Percentiles rank a stretch among this genome's conserved stretches.
Evolutionary conservation across 1,140 invertebrate genomes (phyloP).

Genomic region (Harpegnathos saltator): DNA sequence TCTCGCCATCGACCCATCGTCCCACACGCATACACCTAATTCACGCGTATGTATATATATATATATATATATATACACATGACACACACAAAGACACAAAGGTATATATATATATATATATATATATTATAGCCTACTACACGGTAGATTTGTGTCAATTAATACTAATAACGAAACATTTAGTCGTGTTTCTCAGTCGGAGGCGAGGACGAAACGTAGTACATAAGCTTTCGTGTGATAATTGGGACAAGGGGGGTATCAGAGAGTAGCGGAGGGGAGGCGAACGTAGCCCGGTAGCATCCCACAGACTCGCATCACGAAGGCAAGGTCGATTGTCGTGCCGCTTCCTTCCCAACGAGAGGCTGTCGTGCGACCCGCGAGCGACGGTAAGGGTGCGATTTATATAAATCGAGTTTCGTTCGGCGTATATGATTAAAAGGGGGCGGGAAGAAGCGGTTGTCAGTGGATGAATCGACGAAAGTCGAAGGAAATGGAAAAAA

Average conservation of each 20-base stretch:
- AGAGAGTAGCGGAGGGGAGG: conserved; percentile 13
- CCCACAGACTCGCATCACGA: conserved; percentile 39
- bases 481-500: too few species aligned
- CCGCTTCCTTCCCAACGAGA: not conserved
- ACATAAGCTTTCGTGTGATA: conserved; percentile 75
- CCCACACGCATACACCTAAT: conserved; percentile 14
- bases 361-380: not conserved
- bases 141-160: conserved; percentile 78
- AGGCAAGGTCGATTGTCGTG: not conserved
- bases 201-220: conserved; percentile 51
- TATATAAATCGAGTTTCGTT: not conserved
- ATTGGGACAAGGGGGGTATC: conserved; percentile 31
- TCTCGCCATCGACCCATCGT: conserved; percentile 25
- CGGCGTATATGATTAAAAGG: too few species aligned
- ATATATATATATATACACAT: conserved; percentile 63
- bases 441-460: too few species aligned
- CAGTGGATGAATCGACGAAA: too few species aligned
- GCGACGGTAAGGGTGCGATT: not conserved
- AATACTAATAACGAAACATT: conserved; percentile 73
- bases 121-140: conserved; percentile 66
- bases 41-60: conserved; percentile 28
- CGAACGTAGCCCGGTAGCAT: conserved; percentile 36
- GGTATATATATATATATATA: conserved; percentile 63
- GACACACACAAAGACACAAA: conserved; percentile 23
- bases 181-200: conserved; percentile 63